A percentile compares a stretch with the other conserved stretches of the same genome.
Conservation (phyloP, 2,888 invertebrate species). For the Spilosoma lubricipeda region DNA sequence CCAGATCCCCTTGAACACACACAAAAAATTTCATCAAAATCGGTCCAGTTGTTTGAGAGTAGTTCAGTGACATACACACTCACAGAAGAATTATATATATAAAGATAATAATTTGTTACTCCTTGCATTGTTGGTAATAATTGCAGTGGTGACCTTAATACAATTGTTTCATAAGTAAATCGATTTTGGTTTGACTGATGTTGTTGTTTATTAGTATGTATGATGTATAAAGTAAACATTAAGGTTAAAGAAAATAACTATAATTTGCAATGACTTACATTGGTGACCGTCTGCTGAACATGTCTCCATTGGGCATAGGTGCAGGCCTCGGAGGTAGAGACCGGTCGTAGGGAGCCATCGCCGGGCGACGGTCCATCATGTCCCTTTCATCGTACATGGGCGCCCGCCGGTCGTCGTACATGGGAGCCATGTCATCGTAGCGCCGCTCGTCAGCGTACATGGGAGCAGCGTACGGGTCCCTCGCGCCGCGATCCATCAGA, state of each 20-base stretch:
- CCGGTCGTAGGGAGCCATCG: slow-evolving; percentile 71
- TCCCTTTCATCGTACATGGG: slow-evolving; percentile 78
- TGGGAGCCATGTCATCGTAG: slow-evolving; percentile 55
- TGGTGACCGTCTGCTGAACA: slow-evolving; percentile 83
- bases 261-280: slow-evolving; percentile 63
- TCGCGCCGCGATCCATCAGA: slow-evolving; percentile 72
- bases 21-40: no score
- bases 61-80: no score
- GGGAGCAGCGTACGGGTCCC: slow-evolving; percentile 75
- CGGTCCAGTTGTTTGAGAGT: no score
- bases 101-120: no score
- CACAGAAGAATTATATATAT: no score
- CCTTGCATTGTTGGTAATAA: no score
- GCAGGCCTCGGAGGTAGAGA: slow-evolving; percentile 68
- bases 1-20: no score
- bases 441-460: slow-evolving; percentile 58
- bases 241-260: neutral
- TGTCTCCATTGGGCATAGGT: slow-evolving; percentile 77
- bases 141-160: neutral
- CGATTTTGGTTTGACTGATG: neutral
- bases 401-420: slow-evolving; percentile 66
- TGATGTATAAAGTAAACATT: no score
- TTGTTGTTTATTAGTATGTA: neutral
- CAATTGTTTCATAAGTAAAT: neutral
- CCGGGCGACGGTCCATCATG: slow-evolving; percentile 71